phyloP scores from a whole-genome alignment of 2,888 invertebrate genomes.

The Ichneumoninae sp. region DNA sequence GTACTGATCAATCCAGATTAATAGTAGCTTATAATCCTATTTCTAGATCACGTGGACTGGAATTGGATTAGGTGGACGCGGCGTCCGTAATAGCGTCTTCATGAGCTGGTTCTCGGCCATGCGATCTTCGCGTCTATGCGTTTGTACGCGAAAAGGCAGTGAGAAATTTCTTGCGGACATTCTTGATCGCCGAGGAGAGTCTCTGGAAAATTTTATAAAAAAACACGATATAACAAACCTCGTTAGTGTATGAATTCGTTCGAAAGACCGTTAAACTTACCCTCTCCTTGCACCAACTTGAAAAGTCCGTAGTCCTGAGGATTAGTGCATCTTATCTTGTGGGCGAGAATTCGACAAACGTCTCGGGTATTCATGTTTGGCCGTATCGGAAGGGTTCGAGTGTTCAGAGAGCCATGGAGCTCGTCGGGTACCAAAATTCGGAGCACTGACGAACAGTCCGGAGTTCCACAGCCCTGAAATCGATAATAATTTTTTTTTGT shows the following conservation, averaged over 20 bases:
- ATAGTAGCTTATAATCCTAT: constrained; percentile 66
- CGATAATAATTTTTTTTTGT: not conserved
- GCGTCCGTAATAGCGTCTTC: constrained; percentile 67
- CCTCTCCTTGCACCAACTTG: constrained; percentile 95
- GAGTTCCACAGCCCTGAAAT: constrained; percentile 83
- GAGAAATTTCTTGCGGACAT: constrained; percentile 95
- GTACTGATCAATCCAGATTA: constrained; percentile 68
- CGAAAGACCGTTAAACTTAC: constrained; percentile 84
- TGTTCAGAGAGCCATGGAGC: constrained; percentile 95
- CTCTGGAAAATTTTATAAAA: constrained; percentile 87
- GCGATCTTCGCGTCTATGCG: constrained; percentile 98
- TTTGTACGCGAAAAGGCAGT: constrained; percentile 97
- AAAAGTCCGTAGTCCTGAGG: constrained; percentile 98
- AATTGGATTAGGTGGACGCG: constrained; percentile 65
- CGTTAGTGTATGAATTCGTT: not conserved
- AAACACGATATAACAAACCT: constrained; percentile 11
- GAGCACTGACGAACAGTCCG: constrained; percentile 90
- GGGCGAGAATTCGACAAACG: constrained; percentile 97
- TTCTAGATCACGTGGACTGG: constrained; percentile 67
- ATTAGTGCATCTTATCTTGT: constrained; percentile 97
- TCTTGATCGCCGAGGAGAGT: constrained; percentile 94
- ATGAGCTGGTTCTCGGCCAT: constrained; percentile 90
- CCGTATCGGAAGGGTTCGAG: constrained; percentile 96
- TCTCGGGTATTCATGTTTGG: constrained; percentile 97
- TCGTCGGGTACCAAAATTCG: constrained; percentile 98